These are phyloP conservation scores for Autographa pulchrina DNA, from an alignment of 2,888 invertebrate species.

Conservation along the genomic window DNA sequence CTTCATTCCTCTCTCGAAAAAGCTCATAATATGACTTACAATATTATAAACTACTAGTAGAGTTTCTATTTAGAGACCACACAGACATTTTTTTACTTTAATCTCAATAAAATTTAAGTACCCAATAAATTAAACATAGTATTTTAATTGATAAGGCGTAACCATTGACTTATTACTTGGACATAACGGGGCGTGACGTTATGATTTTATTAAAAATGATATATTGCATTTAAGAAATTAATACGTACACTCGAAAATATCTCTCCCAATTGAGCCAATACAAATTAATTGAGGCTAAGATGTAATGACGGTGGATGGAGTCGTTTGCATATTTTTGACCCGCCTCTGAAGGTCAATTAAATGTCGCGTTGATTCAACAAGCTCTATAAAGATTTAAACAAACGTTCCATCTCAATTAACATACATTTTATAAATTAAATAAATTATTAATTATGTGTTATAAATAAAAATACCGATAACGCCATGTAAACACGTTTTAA, in stretches of 20 bases:
- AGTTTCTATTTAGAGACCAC: not conserved
- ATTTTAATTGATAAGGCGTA: slow-evolving; percentile 49
- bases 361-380: slow-evolving; percentile 36
- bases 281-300: slow-evolving; percentile 66
- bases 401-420: slow-evolving; percentile 12
- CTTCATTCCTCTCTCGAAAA: not conserved
- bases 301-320: slow-evolving; percentile 71
- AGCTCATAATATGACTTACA: not conserved
- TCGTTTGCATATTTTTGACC: slow-evolving; percentile 75
- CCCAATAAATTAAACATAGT: slow-evolving; percentile 25
- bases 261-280: slow-evolving; percentile 65
- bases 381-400: slow-evolving; percentile 37
- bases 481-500: slow-evolving; percentile 10
- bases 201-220: slow-evolving; percentile 38
- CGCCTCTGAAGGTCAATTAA: slow-evolving; percentile 50
- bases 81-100: not conserved
- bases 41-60: not conserved
- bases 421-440: slow-evolving; percentile 27
- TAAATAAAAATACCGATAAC: slow-evolving; percentile 8
- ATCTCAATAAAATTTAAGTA: slow-evolving; percentile 19
- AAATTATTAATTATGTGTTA: slow-evolving; percentile 17
- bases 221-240: slow-evolving; percentile 30
- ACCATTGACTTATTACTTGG: slow-evolving; percentile 34
- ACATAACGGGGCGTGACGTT: slow-evolving; percentile 36
- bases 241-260: slow-evolving; percentile 53